These are phyloP conservation scores for Mechanitis messenoides DNA, from an alignment of 2,888 invertebrate species.

Conservation along the genomic window DNA sequence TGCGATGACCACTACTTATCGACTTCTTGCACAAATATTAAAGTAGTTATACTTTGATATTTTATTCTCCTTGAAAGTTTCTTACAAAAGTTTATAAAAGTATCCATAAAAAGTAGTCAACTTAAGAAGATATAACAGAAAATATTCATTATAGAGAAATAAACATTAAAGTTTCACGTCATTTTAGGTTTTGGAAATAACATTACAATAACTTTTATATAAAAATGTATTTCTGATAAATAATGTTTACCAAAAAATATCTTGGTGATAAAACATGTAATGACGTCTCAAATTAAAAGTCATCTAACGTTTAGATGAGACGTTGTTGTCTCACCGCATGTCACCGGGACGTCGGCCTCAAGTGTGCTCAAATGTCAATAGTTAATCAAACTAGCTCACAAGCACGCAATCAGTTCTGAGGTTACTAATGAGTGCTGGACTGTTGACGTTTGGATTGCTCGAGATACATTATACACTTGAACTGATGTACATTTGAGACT, in stretches of 20 bases:
- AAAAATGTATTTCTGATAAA: no score
- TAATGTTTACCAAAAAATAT: no score
- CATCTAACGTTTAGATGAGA: not conserved
- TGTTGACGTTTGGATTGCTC: conserved; percentile 15
- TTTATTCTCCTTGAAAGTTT: conserved; percentile 13
- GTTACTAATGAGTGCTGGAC: conserved; percentile 34
- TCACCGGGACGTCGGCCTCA: conserved; percentile 13
- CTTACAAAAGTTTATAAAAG: not conserved
- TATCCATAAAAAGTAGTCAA: no score
- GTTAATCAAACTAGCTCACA: conserved; percentile 32
- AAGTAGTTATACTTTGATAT: conserved; percentile 13
- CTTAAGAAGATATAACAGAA: no score
- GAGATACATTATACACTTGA: conserved; percentile 3
- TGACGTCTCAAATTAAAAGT: no score
- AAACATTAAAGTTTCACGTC: no score
- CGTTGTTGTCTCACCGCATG: conserved; percentile 14
- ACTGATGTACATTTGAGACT: no score
- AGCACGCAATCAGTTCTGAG: conserved; percentile 29
- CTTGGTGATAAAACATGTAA: no score
- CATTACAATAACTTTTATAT: no score
- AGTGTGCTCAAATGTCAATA: conserved; percentile 32
- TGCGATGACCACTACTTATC: conserved; percentile 26
- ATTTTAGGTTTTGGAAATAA: no score
- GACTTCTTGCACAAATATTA: conserved; percentile 18
- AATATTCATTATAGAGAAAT: no score